phyloP scores from a whole-genome alignment of 2,797 vertebrate species.

The Oreochromis grahami region DNA sequence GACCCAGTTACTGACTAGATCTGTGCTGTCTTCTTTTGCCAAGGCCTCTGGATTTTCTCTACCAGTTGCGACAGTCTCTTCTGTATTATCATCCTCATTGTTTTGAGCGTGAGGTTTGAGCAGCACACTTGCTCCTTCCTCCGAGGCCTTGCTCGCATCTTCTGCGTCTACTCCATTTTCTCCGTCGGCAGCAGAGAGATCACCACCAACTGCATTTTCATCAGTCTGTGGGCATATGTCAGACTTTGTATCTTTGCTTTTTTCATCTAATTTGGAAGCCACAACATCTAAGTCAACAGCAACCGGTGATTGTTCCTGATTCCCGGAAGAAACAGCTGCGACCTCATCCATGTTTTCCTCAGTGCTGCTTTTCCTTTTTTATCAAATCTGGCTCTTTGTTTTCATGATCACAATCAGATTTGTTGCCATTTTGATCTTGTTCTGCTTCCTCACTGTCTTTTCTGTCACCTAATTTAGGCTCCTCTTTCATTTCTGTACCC shows the following conservation, averaged over 20 bases:
- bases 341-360: background rate
- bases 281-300: background rate
- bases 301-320: background rate
- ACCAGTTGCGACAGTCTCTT: background rate
- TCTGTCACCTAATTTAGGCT: background rate
- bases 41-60: constrained; percentile 37
- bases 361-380: background rate
- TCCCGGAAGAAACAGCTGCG: background rate
- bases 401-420: background rate
- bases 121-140: constrained; percentile 58
- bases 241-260: background rate
- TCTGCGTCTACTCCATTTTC: constrained; percentile 42
- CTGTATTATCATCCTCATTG: background rate
- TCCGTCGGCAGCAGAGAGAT: background rate
- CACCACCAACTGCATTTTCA: background rate
- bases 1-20: constrained; percentile 76
- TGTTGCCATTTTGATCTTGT: constrained; percentile 18
- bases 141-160: constrained; percentile 54
- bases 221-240: background rate
- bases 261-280: background rate
- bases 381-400: background rate
- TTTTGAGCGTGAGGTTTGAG: constrained; percentile 45
- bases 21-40: constrained; percentile 47
- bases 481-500: constrained; percentile 1
- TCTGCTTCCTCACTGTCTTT: background rate